A percentile compares a stretch with the other conserved stretches of the same genome.
Evolutionary conservation across 2,113 vertebrate species (phyloP).

Genomic region (Speoplatyrhinus poulsoni): DNA sequence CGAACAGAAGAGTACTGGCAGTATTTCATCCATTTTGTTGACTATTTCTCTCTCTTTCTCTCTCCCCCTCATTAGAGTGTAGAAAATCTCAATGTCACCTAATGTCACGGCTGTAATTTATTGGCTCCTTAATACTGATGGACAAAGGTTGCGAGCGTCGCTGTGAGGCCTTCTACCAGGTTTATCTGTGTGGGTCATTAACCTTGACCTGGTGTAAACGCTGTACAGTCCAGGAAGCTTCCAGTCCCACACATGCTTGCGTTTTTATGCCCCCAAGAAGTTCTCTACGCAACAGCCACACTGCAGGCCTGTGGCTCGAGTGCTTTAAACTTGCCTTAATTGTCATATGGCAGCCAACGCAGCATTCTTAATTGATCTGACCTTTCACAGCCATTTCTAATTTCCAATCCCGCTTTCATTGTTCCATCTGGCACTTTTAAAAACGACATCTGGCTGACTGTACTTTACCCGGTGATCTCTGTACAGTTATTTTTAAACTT

Average conservation of each 20-base stretch:
- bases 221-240: conserved; percentile 64
- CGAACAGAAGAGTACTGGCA: too few species aligned
- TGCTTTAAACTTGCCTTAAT: conserved; percentile 94
- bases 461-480: conserved; percentile 99
- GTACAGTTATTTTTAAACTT: conserved; percentile 99
- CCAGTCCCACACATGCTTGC: conserved; percentile 27
- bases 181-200: conserved; percentile 77
- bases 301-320: conserved; percentile 76
- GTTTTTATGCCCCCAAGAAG: conserved; percentile 74
- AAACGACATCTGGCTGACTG: conserved; percentile 99
- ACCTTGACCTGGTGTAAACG: conserved; percentile 78
- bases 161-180: conserved; percentile 75
- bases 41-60: neutral
- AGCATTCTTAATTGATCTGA: conserved; percentile 99
- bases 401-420: conserved; percentile 99
- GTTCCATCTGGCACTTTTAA: conserved; percentile 99
- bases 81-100: conserved; percentile 77
- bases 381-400: conserved; percentile 98
- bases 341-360: conserved; percentile 95
- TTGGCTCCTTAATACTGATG: conserved; percentile 75
- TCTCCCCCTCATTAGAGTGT: conserved; percentile 57
- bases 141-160: conserved; percentile 73
- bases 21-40: conserved; percentile 6
- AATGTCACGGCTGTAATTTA: conserved; percentile 78
- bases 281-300: conserved; percentile 61